Conservation (phyloP, 2,113 vertebrate genomes). For the Thunnus thynnus region DNA sequence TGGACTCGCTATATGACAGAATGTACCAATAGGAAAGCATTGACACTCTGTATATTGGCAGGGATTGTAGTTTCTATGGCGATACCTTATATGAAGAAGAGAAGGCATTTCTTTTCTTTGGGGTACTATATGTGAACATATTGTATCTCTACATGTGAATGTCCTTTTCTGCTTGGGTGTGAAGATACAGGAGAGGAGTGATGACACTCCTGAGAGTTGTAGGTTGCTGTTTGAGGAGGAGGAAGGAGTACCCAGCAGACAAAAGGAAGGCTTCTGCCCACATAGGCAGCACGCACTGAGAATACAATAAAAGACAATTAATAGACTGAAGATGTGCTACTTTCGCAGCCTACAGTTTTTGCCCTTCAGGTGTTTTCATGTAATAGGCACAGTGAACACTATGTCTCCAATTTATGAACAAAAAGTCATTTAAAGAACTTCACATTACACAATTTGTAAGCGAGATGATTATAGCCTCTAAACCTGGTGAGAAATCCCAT, state of each 20-base stretch:
- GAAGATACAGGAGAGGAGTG: slow-evolving; percentile 40
- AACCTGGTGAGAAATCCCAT: background rate
- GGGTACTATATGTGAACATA: background rate
- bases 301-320: slow-evolving; percentile 42
- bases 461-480: background rate
- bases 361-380: slow-evolving; percentile 35
- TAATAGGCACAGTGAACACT: slow-evolving; percentile 28
- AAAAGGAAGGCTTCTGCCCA: slow-evolving; percentile 48
- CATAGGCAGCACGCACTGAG: slow-evolving; percentile 5
- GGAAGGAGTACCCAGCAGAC: slow-evolving; percentile 47
- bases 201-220: slow-evolving; percentile 51
- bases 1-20: slow-evolving; percentile 1
- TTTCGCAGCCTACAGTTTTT: slow-evolving; percentile 29
- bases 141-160: background rate
- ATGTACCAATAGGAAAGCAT: background rate
- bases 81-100: slow-evolving; percentile 10
- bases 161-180: slow-evolving; percentile 21
- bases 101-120: background rate
- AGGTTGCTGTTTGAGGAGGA: slow-evolving; percentile 24
- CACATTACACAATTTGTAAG: background rate
- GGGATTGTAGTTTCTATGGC: slow-evolving; percentile 14
- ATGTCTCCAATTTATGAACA: slow-evolving; percentile 13
- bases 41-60: background rate
- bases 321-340: slow-evolving; percentile 10
- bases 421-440: slow-evolving; percentile 30